phyloP scores from a whole-genome alignment of 2,797 vertebrate genomes.

The Periophthalmus magnuspinnatus region DNA sequence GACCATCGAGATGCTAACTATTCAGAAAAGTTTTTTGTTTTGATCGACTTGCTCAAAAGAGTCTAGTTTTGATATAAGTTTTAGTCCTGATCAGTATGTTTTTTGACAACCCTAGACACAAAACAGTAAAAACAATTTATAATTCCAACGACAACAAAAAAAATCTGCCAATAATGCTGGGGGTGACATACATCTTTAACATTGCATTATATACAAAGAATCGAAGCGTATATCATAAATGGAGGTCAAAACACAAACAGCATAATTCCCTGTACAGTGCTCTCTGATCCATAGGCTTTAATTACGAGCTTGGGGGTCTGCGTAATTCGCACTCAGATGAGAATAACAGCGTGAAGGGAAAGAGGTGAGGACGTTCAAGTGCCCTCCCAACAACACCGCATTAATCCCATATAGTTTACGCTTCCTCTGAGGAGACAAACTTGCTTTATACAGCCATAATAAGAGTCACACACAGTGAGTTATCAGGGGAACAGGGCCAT shows the following conservation, averaged over 20 bases:
- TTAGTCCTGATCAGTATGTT: too few relatives aligned
- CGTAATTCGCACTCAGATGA: conserved; percentile 28
- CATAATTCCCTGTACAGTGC: conserved; percentile 14
- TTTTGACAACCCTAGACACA: too few relatives aligned
- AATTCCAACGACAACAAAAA: too few relatives aligned
- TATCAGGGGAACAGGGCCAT: conserved; percentile 7
- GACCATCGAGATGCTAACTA: too few relatives aligned
- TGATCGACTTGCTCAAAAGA: too few relatives aligned
- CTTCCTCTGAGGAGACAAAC: conserved; percentile 13
- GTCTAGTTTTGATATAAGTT: too few relatives aligned
- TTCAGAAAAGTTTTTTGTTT: too few relatives aligned
- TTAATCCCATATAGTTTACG: conserved; percentile 18
- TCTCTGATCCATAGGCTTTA: conserved; percentile 38
- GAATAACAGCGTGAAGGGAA: conserved; percentile 34
- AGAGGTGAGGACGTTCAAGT: conserved; percentile 21
- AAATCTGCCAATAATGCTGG: too few relatives aligned
- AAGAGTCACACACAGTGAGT: background rate
- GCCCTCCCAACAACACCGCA: conserved; percentile 3
- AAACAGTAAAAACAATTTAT: too few relatives aligned
- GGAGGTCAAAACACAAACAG: background rate
- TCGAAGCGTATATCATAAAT: background rate
- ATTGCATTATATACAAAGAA: background rate
- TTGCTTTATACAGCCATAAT: background rate
- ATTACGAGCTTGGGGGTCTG: conserved; percentile 38
- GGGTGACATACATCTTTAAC: too few relatives aligned